Conservation (phyloP, 2,888 invertebrate genomes). For the Oscheius sp. region DNA sequence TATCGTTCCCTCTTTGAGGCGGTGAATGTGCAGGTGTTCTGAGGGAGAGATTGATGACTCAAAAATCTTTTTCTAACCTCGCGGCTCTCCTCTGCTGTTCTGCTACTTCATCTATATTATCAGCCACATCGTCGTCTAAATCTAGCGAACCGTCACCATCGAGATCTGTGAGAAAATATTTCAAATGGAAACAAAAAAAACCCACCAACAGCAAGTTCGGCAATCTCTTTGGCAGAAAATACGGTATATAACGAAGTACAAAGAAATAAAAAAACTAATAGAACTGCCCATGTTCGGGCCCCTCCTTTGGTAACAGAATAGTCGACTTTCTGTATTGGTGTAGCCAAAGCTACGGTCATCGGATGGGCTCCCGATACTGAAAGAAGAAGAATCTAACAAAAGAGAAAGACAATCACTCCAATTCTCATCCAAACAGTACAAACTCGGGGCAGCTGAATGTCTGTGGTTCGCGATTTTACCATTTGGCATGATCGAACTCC, state of each 20-base stretch:
- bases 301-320: conserved; percentile 68
- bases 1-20: conserved; percentile 9
- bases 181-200: neutral
- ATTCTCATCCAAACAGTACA: conserved; percentile 17
- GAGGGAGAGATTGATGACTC: neutral
- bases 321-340: conserved; percentile 59
- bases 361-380: conserved; percentile 57
- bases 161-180: conserved; percentile 28
- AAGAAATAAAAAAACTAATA: conserved; percentile 65
- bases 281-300: conserved; percentile 64
- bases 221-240: conserved; percentile 62
- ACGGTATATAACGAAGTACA: conserved; percentile 66
- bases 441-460: neutral
- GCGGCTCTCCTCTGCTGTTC: conserved; percentile 31
- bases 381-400: neutral
- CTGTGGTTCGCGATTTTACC: neutral
- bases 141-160: conserved; percentile 34
- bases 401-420: neutral
- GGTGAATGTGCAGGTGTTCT: conserved; percentile 11
- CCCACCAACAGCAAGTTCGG: conserved; percentile 33
- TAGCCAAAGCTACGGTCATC: conserved; percentile 62
- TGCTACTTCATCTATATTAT: conserved; percentile 32
- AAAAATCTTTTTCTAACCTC: neutral
- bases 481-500: neutral
- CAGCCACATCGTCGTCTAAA: conserved; percentile 28